Evolutionary conservation across 1,140 invertebrate species (phyloP).

Genomic region (Gonatopus flavifemur): DNA sequence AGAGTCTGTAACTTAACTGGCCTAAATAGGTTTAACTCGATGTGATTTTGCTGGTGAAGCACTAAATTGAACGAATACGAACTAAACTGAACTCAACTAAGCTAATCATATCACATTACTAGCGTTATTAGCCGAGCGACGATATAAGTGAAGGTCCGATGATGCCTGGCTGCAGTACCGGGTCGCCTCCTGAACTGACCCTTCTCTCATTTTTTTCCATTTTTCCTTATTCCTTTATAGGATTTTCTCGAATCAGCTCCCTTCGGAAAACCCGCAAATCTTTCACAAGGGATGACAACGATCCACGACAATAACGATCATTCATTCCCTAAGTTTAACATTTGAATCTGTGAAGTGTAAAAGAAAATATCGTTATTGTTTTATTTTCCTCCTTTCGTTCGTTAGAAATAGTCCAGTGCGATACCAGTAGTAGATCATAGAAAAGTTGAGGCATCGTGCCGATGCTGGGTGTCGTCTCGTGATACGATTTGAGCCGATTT

Average conservation of each 20-base stretch:
- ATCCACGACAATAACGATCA: too few relatives aligned
- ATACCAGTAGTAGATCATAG: too few relatives aligned
- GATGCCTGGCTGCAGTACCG: conserved; percentile 51
- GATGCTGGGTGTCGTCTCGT: too few relatives aligned
- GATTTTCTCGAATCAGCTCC: conserved; percentile 24
- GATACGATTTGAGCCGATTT: too few relatives aligned
- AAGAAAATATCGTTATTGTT: too few relatives aligned
- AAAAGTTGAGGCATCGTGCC: too few relatives aligned
- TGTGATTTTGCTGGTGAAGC: conserved; percentile 57
- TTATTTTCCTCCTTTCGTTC: too few relatives aligned
- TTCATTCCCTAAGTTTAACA: too few relatives aligned
- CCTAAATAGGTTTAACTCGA: conserved; percentile 57
- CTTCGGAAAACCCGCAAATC: too few relatives aligned
- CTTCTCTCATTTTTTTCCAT: conserved; percentile 32
- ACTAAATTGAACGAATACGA: conserved; percentile 58
- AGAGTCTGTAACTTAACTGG: conserved; percentile 53
- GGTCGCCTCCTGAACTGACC: conserved; percentile 54
- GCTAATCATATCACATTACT: conserved; percentile 61
- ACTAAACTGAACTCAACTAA: conserved; percentile 61
- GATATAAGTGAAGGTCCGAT: conserved; percentile 57
- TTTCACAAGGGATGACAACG: too few relatives aligned
- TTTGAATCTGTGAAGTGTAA: too few relatives aligned
- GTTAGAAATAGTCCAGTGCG: too few relatives aligned
- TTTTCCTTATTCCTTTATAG: conserved; percentile 9
- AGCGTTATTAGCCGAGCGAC: conserved; percentile 57